Evolutionary conservation across 92 coral and sea anemone genomes (phyloP), one percentile per base, ranked within the genome.

Genomic region (Paramuricea clavata): DNA sequence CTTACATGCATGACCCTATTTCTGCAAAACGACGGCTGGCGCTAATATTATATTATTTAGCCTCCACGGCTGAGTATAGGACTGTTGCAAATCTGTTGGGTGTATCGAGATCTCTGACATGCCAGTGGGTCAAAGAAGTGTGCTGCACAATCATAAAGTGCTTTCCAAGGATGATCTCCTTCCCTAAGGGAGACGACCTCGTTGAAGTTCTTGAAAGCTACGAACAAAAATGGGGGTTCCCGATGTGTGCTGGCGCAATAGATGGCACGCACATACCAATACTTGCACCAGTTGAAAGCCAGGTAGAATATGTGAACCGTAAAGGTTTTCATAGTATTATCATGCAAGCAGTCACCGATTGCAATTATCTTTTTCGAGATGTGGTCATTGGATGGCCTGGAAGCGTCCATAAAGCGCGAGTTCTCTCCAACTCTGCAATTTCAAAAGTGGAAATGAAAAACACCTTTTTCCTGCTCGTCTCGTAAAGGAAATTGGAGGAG

Each of bases 361-460:
- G 93, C 39, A 72, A 77, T 56, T 91, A 91, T 86, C 74, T 43
- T 39, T 91, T 87, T 68, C 78, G 89, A 71, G 93, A 91, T 75
- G 62, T 91, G 25, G 86, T 77, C 7, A 52, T 91, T 77, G 91
- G 93, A 11, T 91, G 93, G 93, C 93, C 93, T 2, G 93, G 93
- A 21, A 85, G 93, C 33, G 93, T 85, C n/a, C 93, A 89, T 81
- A 17, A 10, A 1, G 54, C 54, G 7, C n/a, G n/a, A n/a, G n/a
- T n/a, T n/a, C n/a, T n/a, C n/a, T n/a, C n/a, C n/a, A n/a, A n/a
- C n/a, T n/a, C 54, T 8, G 19, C 2, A 47, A 10, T 47, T 10
- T 47, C 13, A 47, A 8, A 47, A 47, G 13, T 1, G 54, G 54
- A 15, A 47, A 8, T 8, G 54, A 10, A 8, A 12, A 47, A 47